Conservation (phyloP, 2,113 vertebrate species). For the Beaufortia kweichowensis region DNA sequence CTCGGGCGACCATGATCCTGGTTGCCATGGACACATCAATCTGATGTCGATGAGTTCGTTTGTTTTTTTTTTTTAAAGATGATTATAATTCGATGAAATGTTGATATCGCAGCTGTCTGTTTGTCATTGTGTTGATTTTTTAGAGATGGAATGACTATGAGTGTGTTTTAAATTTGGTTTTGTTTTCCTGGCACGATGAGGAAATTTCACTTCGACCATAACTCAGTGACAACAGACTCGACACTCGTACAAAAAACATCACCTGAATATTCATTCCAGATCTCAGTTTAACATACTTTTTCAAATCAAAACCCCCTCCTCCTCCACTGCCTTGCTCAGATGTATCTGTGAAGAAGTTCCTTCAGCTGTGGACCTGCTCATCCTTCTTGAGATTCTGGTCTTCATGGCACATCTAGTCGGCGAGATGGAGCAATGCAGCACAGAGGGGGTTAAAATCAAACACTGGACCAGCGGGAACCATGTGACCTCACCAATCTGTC, state of each 20-base stretch:
- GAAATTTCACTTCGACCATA: neutral
- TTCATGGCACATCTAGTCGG: neutral
- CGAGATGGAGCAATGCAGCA: neutral
- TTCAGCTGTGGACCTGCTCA: neutral
- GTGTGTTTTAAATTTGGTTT: slow-evolving; percentile 35
- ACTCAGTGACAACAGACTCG: slow-evolving; percentile 6
- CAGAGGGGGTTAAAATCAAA: slow-evolving; percentile 26
- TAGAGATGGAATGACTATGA: slow-evolving; percentile 53
- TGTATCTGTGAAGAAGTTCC: neutral
- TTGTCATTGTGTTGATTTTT: slow-evolving; percentile 55
- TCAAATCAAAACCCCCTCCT: neutral
- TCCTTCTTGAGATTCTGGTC: neutral
- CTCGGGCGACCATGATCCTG: slow-evolving; percentile 59
- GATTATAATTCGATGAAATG: slow-evolving; percentile 55
- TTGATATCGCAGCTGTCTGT: slow-evolving; percentile 55
- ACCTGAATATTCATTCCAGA: neutral
- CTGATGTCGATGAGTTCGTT: slow-evolving; percentile 70
- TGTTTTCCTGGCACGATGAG: slow-evolving; percentile 28
- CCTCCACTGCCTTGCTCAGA: neutral
- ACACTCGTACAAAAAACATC: slow-evolving; percentile 1
- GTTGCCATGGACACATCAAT: slow-evolving; percentile 79
- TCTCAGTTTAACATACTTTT: neutral
- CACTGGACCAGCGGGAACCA: slow-evolving; percentile 53
- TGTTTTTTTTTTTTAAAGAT: slow-evolving; percentile 22
- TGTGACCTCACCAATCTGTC: slow-evolving; percentile 18